Evolutionary conservation across 2,113 vertebrate species (phyloP).

Genomic region (Mustela nigripes): DNA sequence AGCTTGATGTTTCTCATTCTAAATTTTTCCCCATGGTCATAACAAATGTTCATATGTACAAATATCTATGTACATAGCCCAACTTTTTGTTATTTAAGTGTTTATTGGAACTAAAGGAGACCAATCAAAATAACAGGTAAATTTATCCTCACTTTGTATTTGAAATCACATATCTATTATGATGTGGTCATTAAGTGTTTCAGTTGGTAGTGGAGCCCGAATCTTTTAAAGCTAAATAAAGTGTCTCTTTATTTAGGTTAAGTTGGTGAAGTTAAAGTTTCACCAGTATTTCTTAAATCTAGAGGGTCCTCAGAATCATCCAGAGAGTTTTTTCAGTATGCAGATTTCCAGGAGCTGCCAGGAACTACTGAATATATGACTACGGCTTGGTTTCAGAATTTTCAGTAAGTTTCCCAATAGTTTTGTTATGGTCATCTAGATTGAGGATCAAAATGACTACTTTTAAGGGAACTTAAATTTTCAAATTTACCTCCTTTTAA

Average conservation of each 20-base stretch:
- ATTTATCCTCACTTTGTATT: neutral
- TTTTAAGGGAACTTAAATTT: conserved; percentile 15
- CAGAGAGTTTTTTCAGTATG: neutral
- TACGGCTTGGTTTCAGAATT: neutral
- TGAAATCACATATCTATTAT: neutral
- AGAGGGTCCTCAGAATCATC: neutral
- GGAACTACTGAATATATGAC: neutral
- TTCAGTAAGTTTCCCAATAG: neutral
- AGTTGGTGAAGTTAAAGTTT: neutral
- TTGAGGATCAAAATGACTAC: neutral
- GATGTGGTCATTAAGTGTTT: neutral
- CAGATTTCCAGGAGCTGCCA: neutral
- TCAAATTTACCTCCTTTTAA: neutral
- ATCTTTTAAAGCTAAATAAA: neutral
- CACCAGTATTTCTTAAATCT: neutral
- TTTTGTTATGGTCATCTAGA: neutral
- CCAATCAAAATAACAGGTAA: neutral
- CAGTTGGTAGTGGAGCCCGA: neutral
- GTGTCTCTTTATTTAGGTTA: neutral
- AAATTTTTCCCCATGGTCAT: neutral
- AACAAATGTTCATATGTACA: neutral
- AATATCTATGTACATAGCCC: neutral
- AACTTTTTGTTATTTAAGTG: neutral
- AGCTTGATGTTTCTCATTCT: neutral
- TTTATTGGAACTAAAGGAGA: neutral